These are phyloP conservation scores for Sarcophaga rosellei DNA, from an alignment of 2,888 invertebrate species.

Conservation along the genomic window DNA sequence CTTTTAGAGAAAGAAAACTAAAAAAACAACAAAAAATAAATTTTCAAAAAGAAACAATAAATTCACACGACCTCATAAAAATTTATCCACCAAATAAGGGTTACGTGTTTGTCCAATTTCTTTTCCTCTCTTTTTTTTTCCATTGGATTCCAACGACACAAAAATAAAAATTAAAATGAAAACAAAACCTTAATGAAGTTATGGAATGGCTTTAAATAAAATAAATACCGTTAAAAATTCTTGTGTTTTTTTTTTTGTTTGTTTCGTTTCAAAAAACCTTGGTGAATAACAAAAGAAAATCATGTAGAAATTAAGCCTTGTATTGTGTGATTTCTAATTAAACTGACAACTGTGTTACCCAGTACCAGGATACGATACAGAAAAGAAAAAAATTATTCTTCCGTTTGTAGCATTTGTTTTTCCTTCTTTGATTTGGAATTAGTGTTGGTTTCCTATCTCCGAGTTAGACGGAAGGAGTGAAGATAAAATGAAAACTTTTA, in stretches of 20 bases:
- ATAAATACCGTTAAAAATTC: conserved; percentile 55
- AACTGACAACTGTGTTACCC: conserved; percentile 78
- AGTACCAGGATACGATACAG: conserved; percentile 79
- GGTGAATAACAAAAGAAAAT: conserved; percentile 58
- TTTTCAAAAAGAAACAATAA: neutral
- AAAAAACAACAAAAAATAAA: conserved; percentile 11
- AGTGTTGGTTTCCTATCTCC: conserved; percentile 6
- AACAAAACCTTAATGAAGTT: conserved; percentile 36
- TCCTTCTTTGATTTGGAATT: conserved; percentile 14
- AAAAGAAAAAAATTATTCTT: conserved; percentile 30
- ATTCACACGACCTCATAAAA: conserved; percentile 62
- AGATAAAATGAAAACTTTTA: neutral
- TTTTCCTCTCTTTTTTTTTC: neutral
- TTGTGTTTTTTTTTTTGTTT: neutral
- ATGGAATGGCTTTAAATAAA: neutral
- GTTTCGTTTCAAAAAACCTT: neutral
- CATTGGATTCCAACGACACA: conserved; percentile 24
- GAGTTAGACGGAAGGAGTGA: conserved; percentile 21
- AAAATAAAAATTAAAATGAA: conserved; percentile 4
- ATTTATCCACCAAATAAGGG: conserved; percentile 52
- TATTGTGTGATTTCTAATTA: conserved; percentile 78
- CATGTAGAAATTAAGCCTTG: conserved; percentile 77
- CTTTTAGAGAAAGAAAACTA: conserved; percentile 31
- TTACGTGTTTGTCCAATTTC: conserved; percentile 65
- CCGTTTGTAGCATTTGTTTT: conserved; percentile 48